Conservation (phyloP, 2,113 vertebrate species). For the Syngnathus scovelli region DNA sequence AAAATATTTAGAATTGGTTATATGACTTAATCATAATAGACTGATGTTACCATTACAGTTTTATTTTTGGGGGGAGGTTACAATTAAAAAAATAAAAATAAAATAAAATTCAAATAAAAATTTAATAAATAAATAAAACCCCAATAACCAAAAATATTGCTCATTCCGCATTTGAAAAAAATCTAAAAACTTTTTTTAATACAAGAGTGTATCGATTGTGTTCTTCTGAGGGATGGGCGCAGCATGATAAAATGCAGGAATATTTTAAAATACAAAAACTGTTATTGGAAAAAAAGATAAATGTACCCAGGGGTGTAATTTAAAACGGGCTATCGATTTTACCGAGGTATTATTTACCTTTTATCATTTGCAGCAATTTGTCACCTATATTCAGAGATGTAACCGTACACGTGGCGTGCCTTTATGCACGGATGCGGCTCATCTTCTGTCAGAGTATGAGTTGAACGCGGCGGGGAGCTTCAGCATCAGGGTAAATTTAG, state of each 20-base stretch:
- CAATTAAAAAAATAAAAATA: too few species aligned
- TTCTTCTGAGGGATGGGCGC: constrained; percentile 30
- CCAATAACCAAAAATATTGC: too few species aligned
- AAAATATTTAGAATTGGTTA: background rate
- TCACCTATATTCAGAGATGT: constrained; percentile 14
- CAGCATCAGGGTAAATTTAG: constrained; percentile 43
- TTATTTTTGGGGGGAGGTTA: too few species aligned
- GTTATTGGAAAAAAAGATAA: constrained; percentile 32
- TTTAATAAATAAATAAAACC: too few species aligned
- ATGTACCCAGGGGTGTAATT: constrained; percentile 31
- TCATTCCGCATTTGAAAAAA: constrained; percentile 31
- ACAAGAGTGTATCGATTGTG: constrained; percentile 46
- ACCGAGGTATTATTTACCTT: constrained; percentile 20
- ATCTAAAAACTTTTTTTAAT: constrained; percentile 35
- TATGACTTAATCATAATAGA: background rate
- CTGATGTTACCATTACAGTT: too few species aligned
- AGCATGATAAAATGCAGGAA: constrained; percentile 51
- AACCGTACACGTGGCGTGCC: constrained; percentile 25
- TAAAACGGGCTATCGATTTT: constrained; percentile 23
- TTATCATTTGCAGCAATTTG: constrained; percentile 12
- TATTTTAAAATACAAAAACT: constrained; percentile 43
- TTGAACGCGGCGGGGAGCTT: constrained; percentile 24
- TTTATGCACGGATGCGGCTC: constrained; percentile 9
- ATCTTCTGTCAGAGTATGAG: constrained; percentile 42
- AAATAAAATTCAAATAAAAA: too few species aligned